These are phyloP conservation scores for Mastacembelus armatus DNA, from an alignment of 2,797 vertebrate genomes.

Conservation along the genomic window DNA sequence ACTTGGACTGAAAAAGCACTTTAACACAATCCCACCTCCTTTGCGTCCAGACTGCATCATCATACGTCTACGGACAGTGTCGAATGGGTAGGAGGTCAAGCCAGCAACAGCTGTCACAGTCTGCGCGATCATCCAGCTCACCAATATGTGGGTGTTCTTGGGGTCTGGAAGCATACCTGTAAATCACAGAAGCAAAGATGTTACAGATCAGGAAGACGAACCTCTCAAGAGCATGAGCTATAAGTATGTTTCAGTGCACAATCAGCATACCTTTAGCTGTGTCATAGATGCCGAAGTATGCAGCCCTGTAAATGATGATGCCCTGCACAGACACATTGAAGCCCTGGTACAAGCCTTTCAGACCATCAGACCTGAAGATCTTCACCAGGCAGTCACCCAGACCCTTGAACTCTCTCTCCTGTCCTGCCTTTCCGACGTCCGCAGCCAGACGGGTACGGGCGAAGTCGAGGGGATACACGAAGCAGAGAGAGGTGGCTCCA, in stretches of 20 bases:
- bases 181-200: neutral
- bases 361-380: conserved; percentile 85
- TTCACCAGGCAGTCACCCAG: conserved; percentile 88
- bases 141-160: conserved; percentile 90
- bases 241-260: fast-evolving
- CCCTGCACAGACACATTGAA: conserved; percentile 92
- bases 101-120: conserved; percentile 90
- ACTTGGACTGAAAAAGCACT: neutral
- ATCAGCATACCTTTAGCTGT: conserved; percentile 89
- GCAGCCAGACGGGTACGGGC: conserved; percentile 90
- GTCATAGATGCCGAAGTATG: conserved; percentile 94
- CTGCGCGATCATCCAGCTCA: conserved; percentile 98
- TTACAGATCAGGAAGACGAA: neutral
- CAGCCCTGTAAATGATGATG: conserved; percentile 94
- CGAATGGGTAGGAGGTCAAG: conserved; percentile 92
- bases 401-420: conserved; percentile 84
- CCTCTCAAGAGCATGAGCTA: fast-evolving
- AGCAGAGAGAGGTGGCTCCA: conserved; percentile 89
- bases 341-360: conserved; percentile 88
- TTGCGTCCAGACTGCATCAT: conserved; percentile 98
- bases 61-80: conserved; percentile 94
- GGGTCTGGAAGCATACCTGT: conserved; percentile 95
- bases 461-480: conserved; percentile 91
- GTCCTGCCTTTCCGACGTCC: conserved; percentile 87
- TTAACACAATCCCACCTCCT: conserved; percentile 77